Evolutionary conservation across 2,797 vertebrate genomes (phyloP), one percentile per base, ranked within the genome.

Genomic region (Neosalanx taihuensis): DNA sequence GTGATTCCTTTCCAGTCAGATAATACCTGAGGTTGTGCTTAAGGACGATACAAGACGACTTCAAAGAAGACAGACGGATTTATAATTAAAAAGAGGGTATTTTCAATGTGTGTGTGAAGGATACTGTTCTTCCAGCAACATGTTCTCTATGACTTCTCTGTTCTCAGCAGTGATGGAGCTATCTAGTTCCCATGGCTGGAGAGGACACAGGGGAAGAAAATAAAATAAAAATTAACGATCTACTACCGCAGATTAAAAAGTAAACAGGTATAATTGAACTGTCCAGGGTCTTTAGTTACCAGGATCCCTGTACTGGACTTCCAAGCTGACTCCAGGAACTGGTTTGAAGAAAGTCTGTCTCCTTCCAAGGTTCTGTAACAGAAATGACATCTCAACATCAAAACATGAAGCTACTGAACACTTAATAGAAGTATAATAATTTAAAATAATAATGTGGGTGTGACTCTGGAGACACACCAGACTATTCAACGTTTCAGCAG

Each of bases 81-180:
- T 1, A 69, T 0, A 26, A 1, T 26, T 26, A 26, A 26, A 26
- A 26, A 26, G 23, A 26, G 23, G 23, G 23, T 26, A 26, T 26
- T 26, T 26, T 26, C 23, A 26, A 29, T 5, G 29, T 18, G 26
- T 73, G n/a, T 6, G 9, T 1, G 29, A 94, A 97, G 95, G 97
- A 98, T 98, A 98, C 95, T 98, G 94, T 88, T 99, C 98, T 85
- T 99, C 98, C 83, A 97, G 86, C 81, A 99, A 85, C 97, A 99
- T 99, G 81, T 91, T 97, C 91, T 98, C 93, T 79, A 99, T 99
- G 69, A 82, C 95, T 76, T 95, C 94, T 78, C 93, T 93, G 89
- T 99, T 99, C 85, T 99, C 97, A 7, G 93, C 93, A 80, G 96
- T 99, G 83, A 99, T 98, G 76, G 95, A 95, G 84, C 78, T 94